Base-by-base conservation (phyloP, 2,888 invertebrate genomes). In the Scelioninae gen. 1 region DNA sequence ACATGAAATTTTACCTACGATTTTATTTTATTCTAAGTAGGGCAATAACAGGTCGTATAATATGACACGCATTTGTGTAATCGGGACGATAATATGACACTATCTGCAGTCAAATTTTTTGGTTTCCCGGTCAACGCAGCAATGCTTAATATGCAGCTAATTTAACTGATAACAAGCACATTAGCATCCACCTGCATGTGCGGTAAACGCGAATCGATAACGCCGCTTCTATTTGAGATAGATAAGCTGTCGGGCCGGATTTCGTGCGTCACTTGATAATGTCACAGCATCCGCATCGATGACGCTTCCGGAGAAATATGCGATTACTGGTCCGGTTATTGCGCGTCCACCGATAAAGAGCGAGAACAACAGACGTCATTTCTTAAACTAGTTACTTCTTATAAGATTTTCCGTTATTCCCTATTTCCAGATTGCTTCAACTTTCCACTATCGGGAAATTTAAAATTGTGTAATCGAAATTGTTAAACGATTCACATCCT, bases 181-280 rank as follows among this genome's bases (percentile, higher is more conserved):
- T n/a, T n/a, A n/a, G n/a, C n/a, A n/a, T n/a, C n/a, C n/a, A n/a
- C n/a, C n/a, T n/a, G n/a, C n/a, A n/a, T n/a, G n/a, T n/a, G n/a
- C n/a, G n/a, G 10, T 11, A 11, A 32, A 23, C 11, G 7, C 40
- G 13, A 71, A 71, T 58, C 71, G 71, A 71, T 71, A 71, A 40
- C 40, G 58, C 40, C 38, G 60, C 29, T 38, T 71, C 58, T 60
- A 23, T 60, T 71, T 58, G n/a, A 49, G 38, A 40, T 29, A 16
- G 71, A 78, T 78, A 78, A 78, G 63, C 78, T 47, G 15, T 29
- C 40, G 49, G 16, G 23, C 40, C 55, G 23, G 55, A 69, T 78
- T 78, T 78, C 63, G 62, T 58, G 60, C 58, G 47, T 68, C 45
- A 32, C 47, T 63, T 75, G 75, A 75, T 68, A 68, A 66, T n/a